Percentiles rank a stretch among this genome's conserved stretches.
Conservation (phyloP, 2,113 vertebrate genomes). For the Plecotus auritus region DNA sequence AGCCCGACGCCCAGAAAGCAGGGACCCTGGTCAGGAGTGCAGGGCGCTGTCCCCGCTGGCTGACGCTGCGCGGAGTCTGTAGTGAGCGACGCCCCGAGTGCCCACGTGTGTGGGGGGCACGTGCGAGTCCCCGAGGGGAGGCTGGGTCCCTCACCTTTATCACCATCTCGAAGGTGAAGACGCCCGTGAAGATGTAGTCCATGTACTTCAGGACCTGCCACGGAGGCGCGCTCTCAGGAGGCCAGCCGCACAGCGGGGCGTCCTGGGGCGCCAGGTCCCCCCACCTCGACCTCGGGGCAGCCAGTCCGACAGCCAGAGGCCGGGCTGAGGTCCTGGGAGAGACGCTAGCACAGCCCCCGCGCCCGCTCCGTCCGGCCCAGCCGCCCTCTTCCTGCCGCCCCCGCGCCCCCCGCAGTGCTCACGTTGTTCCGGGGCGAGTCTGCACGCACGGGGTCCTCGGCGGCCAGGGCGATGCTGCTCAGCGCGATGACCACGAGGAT, state of each 20-base stretch:
- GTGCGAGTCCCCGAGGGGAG: not conserved
- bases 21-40: not conserved
- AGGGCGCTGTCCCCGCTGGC: not conserved
- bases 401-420: conserved; percentile 62
- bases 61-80: not conserved
- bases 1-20: not conserved
- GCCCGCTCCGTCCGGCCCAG: accelerated
- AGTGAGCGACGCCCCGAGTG: not conserved
- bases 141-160: conserved; percentile 89
- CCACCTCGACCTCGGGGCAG: not conserved
- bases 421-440: conserved; percentile 93
- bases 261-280: accelerated
- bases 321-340: no score
- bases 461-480: conserved; percentile 96
- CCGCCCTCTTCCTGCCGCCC: not conserved
- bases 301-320: accelerated
- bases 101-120: not conserved
- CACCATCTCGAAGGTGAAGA: conserved; percentile 99
- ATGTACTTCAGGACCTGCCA: conserved; percentile 94
- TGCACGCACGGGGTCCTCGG: conserved; percentile 93
- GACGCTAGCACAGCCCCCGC: not conserved
- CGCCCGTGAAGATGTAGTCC: conserved; percentile 97
- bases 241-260: not conserved
- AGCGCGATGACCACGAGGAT: conserved; percentile 95
- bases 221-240: not conserved